A percentile compares a stretch with the other conserved stretches of the same genome.
Conservation (phyloP, 2,113 vertebrate species). For the Percopsis transmontana region DNA sequence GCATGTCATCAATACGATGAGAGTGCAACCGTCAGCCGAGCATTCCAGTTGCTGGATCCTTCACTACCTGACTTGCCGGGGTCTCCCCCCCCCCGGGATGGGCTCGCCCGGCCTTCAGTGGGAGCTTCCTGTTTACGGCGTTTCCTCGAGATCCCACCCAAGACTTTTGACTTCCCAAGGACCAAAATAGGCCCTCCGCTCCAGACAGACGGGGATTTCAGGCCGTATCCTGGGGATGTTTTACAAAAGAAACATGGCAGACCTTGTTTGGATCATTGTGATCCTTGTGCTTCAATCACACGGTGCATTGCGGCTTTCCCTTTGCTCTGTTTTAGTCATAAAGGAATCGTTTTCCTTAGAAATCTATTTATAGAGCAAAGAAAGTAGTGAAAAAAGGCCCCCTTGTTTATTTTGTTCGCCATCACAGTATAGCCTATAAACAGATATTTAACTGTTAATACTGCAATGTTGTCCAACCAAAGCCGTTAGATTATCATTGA, state of each 20-base stretch:
- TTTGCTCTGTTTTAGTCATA: constrained; percentile 5
- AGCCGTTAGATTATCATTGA: not conserved
- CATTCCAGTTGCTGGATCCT: not conserved
- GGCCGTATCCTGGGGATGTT: constrained; percentile 76
- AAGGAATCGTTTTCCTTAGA: not conserved
- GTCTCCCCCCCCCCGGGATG: too few species aligned
- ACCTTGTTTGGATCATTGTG: constrained; percentile 39
- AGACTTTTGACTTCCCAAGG: constrained; percentile 48
- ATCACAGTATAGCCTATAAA: not conserved
- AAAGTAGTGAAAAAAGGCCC: not conserved
- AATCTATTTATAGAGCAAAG: not conserved
- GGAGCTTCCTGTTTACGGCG: constrained; percentile 74
- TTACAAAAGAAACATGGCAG: constrained; percentile 62
- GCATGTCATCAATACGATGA: not conserved
- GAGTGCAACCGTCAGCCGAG: not conserved
- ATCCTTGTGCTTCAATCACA: constrained; percentile 25
- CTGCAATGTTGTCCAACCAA: too few species aligned
- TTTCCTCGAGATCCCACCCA: constrained; percentile 59
- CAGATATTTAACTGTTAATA: not conserved
- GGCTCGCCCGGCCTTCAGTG: constrained; percentile 36
- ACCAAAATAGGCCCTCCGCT: constrained; percentile 49
- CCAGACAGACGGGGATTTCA: constrained; percentile 55
- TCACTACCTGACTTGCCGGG: not conserved
- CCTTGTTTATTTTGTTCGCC: not conserved
- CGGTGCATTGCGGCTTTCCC: constrained; percentile 5